Conservation (phyloP, 2,888 invertebrate genomes). For the Trichacis sp. region DNA sequence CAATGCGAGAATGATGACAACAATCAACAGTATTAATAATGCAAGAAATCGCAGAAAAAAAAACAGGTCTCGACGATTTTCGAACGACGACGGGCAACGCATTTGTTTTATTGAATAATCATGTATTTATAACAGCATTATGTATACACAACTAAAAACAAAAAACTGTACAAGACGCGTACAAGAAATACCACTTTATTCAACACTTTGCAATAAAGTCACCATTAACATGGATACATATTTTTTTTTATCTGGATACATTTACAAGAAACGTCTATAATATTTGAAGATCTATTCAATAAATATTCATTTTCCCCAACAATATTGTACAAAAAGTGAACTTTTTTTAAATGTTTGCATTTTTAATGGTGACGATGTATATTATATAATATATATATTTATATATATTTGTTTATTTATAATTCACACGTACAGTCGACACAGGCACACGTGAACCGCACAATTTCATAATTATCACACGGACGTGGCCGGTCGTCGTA, state of each 20-base stretch:
- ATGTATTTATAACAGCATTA: too few relatives aligned
- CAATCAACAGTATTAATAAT: too few relatives aligned
- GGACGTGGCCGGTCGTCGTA: slow-evolving; percentile 30
- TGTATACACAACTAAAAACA: too few relatives aligned
- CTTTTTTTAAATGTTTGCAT: too few relatives aligned
- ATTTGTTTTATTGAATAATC: slow-evolving; percentile 33
- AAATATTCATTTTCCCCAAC: too few relatives aligned
- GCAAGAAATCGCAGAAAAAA: slow-evolving; percentile 53
- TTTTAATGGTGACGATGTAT: too few relatives aligned
- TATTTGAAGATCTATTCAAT: too few relatives aligned
- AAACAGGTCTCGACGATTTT: too few relatives aligned
- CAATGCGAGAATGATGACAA: too few relatives aligned
- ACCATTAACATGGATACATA: neutral
- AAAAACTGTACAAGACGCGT: slow-evolving; percentile 34
- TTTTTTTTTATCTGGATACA: neutral
- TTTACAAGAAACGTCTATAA: neutral
- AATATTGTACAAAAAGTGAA: too few relatives aligned
- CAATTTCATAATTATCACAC: slow-evolving; percentile 22
- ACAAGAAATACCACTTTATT: slow-evolving; percentile 21
- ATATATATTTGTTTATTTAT: slow-evolving; percentile 1
- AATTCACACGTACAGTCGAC: slow-evolving; percentile 25
- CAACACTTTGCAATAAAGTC: neutral
- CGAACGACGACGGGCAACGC: slow-evolving; percentile 28
- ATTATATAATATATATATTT: too few relatives aligned
- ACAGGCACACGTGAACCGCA: slow-evolving; percentile 29